These are phyloP conservation scores for Acipenser transmontanus DNA, from an alignment of 2,797 vertebrate species.

Conservation along the genomic window DNA sequence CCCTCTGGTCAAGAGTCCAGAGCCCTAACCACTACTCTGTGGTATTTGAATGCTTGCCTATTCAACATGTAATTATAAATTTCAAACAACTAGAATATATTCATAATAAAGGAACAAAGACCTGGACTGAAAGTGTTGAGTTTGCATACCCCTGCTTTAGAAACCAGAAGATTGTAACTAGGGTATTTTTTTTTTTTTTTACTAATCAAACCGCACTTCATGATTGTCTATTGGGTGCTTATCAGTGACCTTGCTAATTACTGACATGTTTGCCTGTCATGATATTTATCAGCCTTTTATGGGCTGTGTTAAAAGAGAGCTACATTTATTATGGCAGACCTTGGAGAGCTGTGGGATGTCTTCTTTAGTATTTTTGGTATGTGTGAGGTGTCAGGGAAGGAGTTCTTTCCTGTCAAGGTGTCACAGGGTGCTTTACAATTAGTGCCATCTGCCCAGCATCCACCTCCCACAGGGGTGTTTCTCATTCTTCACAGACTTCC, in stretches of 20 bases:
- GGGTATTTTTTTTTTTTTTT: neutral
- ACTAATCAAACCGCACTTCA: conserved; percentile 7
- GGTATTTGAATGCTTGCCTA: too few relatives aligned
- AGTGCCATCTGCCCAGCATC: conserved; percentile 63
- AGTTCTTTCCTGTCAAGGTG: conserved; percentile 60
- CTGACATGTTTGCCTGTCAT: conserved; percentile 35
- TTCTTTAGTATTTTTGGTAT: conserved; percentile 59
- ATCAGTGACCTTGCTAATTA: conserved; percentile 43
- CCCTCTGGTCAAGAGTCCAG: too few relatives aligned
- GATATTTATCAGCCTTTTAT: conserved; percentile 50
- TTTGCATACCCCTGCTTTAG: too few relatives aligned
- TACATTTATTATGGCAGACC: conserved; percentile 47
- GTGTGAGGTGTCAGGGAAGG: conserved; percentile 59
- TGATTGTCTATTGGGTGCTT: conserved; percentile 35
- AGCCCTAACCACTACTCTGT: too few relatives aligned
- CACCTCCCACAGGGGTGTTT: conserved; percentile 44
- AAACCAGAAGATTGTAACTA: too few relatives aligned
- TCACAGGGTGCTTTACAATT: conserved; percentile 63
- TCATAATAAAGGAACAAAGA: too few relatives aligned
- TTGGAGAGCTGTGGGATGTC: conserved; percentile 59
- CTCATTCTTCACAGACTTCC: conserved; percentile 63
- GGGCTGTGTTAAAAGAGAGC: conserved; percentile 46
- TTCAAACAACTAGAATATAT: too few relatives aligned
- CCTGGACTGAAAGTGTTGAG: too few relatives aligned
- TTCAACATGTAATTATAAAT: too few relatives aligned